Evolutionary conservation across 2,113 vertebrate species (phyloP).

Genomic region (Perca schrenkii): DNA sequence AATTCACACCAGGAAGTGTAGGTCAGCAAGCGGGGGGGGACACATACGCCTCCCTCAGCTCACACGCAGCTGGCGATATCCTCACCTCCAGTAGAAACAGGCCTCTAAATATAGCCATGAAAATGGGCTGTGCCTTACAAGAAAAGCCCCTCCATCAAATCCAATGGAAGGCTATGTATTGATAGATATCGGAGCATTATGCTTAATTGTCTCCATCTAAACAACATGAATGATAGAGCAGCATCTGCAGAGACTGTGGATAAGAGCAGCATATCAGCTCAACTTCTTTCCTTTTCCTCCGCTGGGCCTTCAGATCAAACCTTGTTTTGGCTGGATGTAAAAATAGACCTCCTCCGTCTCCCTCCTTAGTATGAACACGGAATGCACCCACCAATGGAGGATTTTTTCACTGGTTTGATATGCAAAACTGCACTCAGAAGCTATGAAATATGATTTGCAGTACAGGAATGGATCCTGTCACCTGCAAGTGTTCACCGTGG

Average conservation of each 20-base stretch:
- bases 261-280: constrained; percentile 29
- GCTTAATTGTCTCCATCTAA: neutral
- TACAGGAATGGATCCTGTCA: constrained; percentile 51
- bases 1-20: constrained; percentile 76
- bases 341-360: constrained; percentile 65
- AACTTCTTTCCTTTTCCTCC: constrained; percentile 28
- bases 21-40: constrained; percentile 63
- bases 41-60: constrained; percentile 68
- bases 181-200: neutral
- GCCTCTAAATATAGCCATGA: constrained; percentile 72
- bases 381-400: constrained; percentile 16
- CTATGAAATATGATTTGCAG: constrained; percentile 27
- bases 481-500: constrained; percentile 33
- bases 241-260: constrained; percentile 11
- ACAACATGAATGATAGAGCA: constrained; percentile 1
- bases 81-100: constrained; percentile 66
- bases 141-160: constrained; percentile 18
- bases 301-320: constrained; percentile 57
- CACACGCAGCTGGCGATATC: constrained; percentile 67
- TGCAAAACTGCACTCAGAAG: constrained; percentile 50
- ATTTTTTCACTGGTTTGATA: constrained; percentile 62
- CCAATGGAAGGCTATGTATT: neutral
- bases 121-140: constrained; percentile 59
- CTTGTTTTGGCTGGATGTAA: constrained; percentile 58
- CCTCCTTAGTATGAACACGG: constrained; percentile 36